Evolutionary conservation across 2,113 vertebrate genomes (phyloP), one percentile per base, ranked within the genome.

Genomic region (Myotis davidii): DNA sequence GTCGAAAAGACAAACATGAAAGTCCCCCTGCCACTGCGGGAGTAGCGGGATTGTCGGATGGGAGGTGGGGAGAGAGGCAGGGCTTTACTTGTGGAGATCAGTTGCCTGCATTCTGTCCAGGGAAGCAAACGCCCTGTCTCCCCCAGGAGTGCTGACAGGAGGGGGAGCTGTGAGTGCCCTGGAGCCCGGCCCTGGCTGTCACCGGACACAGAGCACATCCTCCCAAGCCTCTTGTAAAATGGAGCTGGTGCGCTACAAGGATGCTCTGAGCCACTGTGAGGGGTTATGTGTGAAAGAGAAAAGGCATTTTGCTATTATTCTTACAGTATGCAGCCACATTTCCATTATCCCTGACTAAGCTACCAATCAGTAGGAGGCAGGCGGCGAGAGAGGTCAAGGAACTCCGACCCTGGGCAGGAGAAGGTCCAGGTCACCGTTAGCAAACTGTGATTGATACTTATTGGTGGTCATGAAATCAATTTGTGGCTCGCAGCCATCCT

Each of bases 11-110:
- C 61, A 83, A 94, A 94, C 54, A 54, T 21, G 52, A 59, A 42
- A 85, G 92, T 61, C 59, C 52, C 78, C 85, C 34, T 59, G 77
- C 34, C 64, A 16, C 64, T 32, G 64, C 34, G 14, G 52, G 92
- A 64, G n/a, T n/a, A 7, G 6, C 34, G 20, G 1, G 6, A 6
- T 32, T 45, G 25, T 3, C 18, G 59, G 64, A 59, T 42, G 1
- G 29, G 56, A 70, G 37, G 7, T 12, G 32, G 54, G 61, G 10
- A 27, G 52, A 69, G 67, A 85, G 64, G 34, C 84, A 52, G 54
- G 23, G 65, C 90, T 94, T 96, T 94, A 45, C 85, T 61, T 88
- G 29, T n/a, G 50, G 85, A 72, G 86, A 84, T 56, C 48, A 70
- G 56, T 64, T 7, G 7, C 39, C 52, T 0, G 0, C 3, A 6